Evolutionary conservation across 2,797 vertebrate species (phyloP), one percentile per base, ranked within the genome.

Genomic region (Ceyx erithaca): DNA sequence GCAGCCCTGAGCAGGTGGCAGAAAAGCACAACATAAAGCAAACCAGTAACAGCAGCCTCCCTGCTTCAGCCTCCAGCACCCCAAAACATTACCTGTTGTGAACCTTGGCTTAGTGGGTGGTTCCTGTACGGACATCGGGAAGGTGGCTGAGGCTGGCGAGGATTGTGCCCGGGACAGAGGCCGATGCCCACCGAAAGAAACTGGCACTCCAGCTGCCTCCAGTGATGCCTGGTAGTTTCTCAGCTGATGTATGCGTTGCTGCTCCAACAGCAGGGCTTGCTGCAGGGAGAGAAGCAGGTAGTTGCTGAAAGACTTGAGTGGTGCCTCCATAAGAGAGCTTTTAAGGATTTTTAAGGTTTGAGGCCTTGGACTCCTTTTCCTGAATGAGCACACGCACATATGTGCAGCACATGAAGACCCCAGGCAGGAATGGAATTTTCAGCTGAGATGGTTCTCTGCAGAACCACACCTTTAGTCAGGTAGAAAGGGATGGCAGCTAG

Each of bases 171-270:
- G 98, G 76, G 99, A 99, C 51, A 99, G 98, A 26, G 99, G 99
- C 12, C 99, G 98, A 96, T 99, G 99, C 18, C 98, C 97, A 1
- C 98, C 98, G 3, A 99, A 99, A 59, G 98, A 98, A 87, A 99
- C 98, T 0, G 99, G 98, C 94, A 99, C 95, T 48, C 99, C 99
- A 0, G 99, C 99, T 0, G 99, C 99, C 96, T 99, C 99, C 98
- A 99, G 98, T 1, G 99, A 99, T 0, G 99, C 99, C 97, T 99
- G 99, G 94, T 99, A 99, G 97, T 98, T 99, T 88, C 99, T 98
- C 96, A 99, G 98, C 97, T 99, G 99, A 96, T 99, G 99, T 86
- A 99, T 99, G 26, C 99, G 97, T 94, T 99, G 99, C 98, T 99
- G 99, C 94, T 99, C 99, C 97, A 99, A 96, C 58, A 99, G 94